Evolutionary conservation across 2,113 vertebrate species (phyloP), one percentile per base, ranked within the genome.

Genomic region (Clinocottus analis): DNA sequence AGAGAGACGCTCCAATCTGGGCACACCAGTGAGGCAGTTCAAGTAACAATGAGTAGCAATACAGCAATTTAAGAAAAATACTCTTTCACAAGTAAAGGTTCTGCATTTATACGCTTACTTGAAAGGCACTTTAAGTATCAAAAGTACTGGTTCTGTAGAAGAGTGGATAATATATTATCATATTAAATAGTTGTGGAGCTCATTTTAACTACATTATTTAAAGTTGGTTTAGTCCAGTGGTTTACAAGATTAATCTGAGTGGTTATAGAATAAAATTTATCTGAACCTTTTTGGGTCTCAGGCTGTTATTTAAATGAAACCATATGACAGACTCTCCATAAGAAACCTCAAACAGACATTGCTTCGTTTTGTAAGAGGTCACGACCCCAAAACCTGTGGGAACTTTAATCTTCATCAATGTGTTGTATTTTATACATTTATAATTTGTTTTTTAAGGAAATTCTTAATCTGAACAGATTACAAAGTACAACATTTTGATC

Each of bases 1-100:
- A 92, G 59, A 94, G 84, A 58, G 89, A 92, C 0, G 90, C 89
- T 62, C 90, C 90, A 4, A 93, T 93, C 92, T 94, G 87, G 16
- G 53, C 10, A 23, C n/a, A 53, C 1, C 10, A 13, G 51, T 4
- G 68, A 79, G 19, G 58, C 14, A 0, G 17, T 41, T 41, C 9
- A 23, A 39, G 14, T 21, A n/a, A n/a, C n/a, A n/a, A n/a, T n/a
- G n/a, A 39, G 5, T 4, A 51, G 10, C 17, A 43, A 5, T 1
- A 35, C 25, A 21, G 21, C 7, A 23, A 55, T n/a, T 16, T n/a
- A 5, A 23, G 41, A n/a, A 47, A 31, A 35, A 31, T 23, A n/a
- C 25, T 69, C 29, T 14, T 12, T 33, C 13, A 21, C 17, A 31
- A 31, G 37, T 21, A 31, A n/a, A 72, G 11, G 8, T 47, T 1